Evolutionary conservation across 2,888 invertebrate species (phyloP).

Genomic region (Deilephila porcellus): DNA sequence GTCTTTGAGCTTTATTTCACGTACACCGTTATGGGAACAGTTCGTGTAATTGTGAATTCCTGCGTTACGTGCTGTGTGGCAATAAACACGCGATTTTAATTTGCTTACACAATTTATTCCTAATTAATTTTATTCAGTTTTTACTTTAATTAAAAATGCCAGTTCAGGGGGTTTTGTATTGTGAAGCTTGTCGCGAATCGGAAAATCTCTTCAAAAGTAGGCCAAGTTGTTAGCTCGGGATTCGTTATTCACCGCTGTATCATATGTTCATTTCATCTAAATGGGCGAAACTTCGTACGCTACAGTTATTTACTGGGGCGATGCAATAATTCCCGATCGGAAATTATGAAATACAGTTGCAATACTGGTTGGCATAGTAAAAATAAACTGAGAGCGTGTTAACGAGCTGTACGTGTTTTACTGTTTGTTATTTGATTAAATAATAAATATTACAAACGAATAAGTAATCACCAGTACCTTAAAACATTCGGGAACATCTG

Average conservation of each 20-base stretch:
- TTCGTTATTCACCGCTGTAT: not conserved
- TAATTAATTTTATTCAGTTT: slow-evolving; percentile 6
- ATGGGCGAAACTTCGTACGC: not conserved
- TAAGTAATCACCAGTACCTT: not conserved
- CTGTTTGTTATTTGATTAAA: too few relatives aligned
- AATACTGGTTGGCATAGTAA: not conserved
- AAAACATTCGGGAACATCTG: too few relatives aligned
- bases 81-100: slow-evolving; percentile 8
- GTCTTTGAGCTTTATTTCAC: slow-evolving; percentile 11
- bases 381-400: not conserved
- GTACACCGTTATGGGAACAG: slow-evolving; percentile 16
- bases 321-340: slow-evolving; percentile 2
- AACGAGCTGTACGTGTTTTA: not conserved
- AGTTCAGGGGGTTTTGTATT: not conserved
- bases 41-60: slow-evolving; percentile 17
- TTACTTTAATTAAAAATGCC: slow-evolving; percentile 9
- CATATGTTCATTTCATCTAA: not conserved
- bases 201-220: slow-evolving; percentile 3
- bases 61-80: not conserved
- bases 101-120: not conserved
- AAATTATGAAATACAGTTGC: slow-evolving; percentile 1
- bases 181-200: not conserved
- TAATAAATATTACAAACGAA: too few relatives aligned
- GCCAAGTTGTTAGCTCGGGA: not conserved
- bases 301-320: not conserved